Conservation (phyloP, 2,888 invertebrate genomes). For the Agrotis clavis region DNA sequence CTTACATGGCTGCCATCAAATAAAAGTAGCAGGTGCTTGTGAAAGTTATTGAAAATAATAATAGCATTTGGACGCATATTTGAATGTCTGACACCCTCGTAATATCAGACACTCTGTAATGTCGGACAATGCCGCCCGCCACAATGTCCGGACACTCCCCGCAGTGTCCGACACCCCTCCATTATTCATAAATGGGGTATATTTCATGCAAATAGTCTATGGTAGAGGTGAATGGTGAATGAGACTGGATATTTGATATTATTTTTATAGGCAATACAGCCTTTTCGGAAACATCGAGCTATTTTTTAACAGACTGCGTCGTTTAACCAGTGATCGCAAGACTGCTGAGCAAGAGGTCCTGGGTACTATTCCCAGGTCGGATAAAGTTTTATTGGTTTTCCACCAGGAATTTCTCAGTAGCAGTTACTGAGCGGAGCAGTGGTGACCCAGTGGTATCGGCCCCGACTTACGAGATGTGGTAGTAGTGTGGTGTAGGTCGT, state of each 20-base stretch:
- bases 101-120: conserved; percentile 3
- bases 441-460: too few relatives aligned
- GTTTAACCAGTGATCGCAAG: too few relatives aligned
- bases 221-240: conserved; percentile 41
- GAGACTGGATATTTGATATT: conserved; percentile 1
- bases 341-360: too few relatives aligned
- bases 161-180: conserved; percentile 20
- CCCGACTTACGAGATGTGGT: too few relatives aligned
- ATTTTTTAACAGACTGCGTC: too few relatives aligned
- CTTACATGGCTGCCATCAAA: neutral
- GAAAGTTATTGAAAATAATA: conserved; percentile 47
- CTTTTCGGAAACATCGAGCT: too few relatives aligned
- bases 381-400: too few relatives aligned
- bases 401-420: too few relatives aligned
- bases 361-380: too few relatives aligned
- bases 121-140: neutral
- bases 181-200: conserved; percentile 45
- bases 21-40: conserved; percentile 35
- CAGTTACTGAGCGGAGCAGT: too few relatives aligned
- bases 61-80: conserved; percentile 20
- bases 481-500: too few relatives aligned
- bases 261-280: neutral
- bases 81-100: conserved; percentile 18
- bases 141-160: conserved; percentile 33
- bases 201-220: conserved; percentile 29